phyloP scores from a whole-genome alignment of 2,888 invertebrate genomes.

The Hartigia nigra region DNA sequence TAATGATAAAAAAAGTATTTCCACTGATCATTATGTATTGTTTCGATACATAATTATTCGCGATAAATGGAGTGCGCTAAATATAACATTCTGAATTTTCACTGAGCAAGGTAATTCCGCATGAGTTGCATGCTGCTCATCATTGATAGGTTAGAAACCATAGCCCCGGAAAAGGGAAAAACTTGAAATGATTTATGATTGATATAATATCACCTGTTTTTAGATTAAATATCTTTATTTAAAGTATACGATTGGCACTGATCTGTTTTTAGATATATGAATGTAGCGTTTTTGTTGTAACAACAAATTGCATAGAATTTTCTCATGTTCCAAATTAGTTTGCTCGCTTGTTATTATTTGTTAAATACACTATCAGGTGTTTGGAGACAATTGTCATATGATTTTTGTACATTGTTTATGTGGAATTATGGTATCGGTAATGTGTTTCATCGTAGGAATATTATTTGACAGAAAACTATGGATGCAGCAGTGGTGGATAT shows the following conservation, averaged over 20 bases:
- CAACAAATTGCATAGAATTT: background rate
- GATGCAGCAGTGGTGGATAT: constrained; percentile 78
- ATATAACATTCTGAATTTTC: constrained; percentile 33
- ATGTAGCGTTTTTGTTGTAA: background rate
- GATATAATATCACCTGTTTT: background rate
- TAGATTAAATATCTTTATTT: background rate
- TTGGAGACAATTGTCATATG: background rate
- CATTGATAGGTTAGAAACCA: constrained; percentile 45
- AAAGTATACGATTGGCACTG: background rate
- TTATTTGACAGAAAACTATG: constrained; percentile 62
- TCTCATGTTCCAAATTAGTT: background rate
- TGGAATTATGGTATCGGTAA: background rate
- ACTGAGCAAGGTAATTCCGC: constrained; percentile 44
- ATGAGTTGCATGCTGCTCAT: constrained; percentile 27
- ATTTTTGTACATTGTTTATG: constrained; percentile 1
- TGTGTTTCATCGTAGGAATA: background rate
- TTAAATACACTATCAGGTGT: background rate
- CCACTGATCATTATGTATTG: constrained; percentile 45
- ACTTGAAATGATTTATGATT: background rate
- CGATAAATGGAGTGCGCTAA: constrained; percentile 45
- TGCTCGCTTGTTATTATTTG: background rate
- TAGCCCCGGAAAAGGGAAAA: constrained; percentile 27
- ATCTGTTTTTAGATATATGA: background rate
- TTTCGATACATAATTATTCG: constrained; percentile 43
- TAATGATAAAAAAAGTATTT: constrained; percentile 35